These are phyloP conservation scores for Perccottus glenii DNA, from an alignment of 2,113 vertebrate genomes.

Conservation along the genomic window DNA sequence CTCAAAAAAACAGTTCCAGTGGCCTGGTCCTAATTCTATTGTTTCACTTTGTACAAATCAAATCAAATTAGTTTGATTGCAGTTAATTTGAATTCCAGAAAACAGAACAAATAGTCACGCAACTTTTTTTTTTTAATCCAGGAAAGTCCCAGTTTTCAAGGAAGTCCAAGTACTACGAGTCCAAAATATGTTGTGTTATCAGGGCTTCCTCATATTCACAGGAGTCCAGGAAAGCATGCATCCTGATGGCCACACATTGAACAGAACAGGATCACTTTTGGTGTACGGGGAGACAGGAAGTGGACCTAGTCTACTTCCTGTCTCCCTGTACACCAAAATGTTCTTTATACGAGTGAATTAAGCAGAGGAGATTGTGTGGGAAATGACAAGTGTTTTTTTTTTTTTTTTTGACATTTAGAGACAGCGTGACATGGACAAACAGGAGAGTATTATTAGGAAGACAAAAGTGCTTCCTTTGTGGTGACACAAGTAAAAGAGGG, in stretches of 20 bases:
- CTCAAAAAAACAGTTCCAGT: no score
- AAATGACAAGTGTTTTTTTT: not conserved
- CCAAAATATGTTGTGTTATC: not conserved
- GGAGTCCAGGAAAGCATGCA: conserved; percentile 25
- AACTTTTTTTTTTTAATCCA: no score
- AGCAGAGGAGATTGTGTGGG: not conserved
- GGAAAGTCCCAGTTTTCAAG: no score
- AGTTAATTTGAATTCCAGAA: no score
- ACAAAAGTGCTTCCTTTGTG: not conserved
- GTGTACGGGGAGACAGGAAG: no score
- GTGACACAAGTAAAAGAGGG: not conserved
- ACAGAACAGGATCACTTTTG: conserved; percentile 13
- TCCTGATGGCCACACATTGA: conserved; percentile 13
- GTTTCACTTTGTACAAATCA: no score
- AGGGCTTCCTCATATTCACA: not conserved
- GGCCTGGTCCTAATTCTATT: no score
- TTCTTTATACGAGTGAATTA: conserved; percentile 37
- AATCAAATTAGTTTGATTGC: no score
- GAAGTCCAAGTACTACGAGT: no score
- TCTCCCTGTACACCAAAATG: conserved; percentile 19
- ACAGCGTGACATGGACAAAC: conserved; percentile 4
- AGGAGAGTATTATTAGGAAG: not conserved
- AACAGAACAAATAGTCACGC: no score
- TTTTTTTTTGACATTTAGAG: conserved; percentile 14
- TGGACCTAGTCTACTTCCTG: conserved; percentile 38